Evolutionary conservation across 2,113 vertebrate genomes (phyloP).

Genomic region (Grammomys surdaster): DNA sequence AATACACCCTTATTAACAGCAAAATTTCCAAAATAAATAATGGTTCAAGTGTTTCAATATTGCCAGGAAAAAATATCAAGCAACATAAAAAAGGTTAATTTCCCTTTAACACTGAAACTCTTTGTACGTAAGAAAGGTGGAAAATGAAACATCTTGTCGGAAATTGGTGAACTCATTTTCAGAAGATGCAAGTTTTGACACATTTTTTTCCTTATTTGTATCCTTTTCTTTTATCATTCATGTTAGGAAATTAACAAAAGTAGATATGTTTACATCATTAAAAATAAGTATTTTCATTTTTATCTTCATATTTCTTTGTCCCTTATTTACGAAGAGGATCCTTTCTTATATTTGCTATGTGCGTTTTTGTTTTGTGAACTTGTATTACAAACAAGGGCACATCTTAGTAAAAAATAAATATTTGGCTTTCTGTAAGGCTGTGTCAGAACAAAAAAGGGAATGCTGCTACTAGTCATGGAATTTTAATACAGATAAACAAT

Average conservation of each 20-base stretch:
- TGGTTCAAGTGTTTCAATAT: slow-evolving; percentile 45
- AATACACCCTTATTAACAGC: slow-evolving; percentile 70
- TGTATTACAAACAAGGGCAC: background rate
- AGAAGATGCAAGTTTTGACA: background rate
- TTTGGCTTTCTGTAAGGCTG: background rate
- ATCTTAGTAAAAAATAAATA: background rate
- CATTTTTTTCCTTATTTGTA: background rate
- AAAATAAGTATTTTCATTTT: slow-evolving; percentile 39
- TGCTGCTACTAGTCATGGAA: background rate
- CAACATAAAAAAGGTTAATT: slow-evolving; percentile 61
- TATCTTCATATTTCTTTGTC: background rate
- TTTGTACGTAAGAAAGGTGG: background rate
- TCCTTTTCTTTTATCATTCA: background rate
- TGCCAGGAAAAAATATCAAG: slow-evolving; percentile 40
- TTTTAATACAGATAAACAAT: background rate
- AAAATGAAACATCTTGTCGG: background rate
- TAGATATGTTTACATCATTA: background rate
- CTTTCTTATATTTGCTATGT: background rate
- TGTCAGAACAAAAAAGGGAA: background rate
- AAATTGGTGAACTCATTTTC: slow-evolving; percentile 15
- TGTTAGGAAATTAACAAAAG: background rate
- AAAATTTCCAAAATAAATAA: slow-evolving; percentile 75
- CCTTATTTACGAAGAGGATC: background rate
- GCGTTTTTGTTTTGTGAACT: background rate
- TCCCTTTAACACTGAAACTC: slow-evolving; percentile 20